Conservation (phyloP, 2,113 vertebrate species). For the Phyllostomus hastatus region DNA sequence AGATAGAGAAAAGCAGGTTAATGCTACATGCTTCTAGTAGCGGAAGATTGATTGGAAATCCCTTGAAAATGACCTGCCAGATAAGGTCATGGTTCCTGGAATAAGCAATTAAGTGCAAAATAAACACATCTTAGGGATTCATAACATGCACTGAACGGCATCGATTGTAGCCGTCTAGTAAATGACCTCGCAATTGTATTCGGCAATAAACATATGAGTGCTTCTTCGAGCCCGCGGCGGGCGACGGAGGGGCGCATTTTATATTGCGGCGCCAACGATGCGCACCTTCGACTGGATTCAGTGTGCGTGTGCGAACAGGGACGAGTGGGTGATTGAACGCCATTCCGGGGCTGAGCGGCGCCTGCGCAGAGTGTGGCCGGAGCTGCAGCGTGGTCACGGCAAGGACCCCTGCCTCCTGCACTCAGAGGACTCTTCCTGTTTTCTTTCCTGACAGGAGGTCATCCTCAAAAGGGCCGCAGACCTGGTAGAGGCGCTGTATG, state of each 20-base stretch:
- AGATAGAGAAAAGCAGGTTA: constrained; percentile 61
- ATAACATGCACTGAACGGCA: constrained; percentile 79
- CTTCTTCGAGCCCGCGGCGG: constrained; percentile 75
- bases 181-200: constrained; percentile 81
- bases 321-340: constrained; percentile 77
- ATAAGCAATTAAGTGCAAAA: constrained; percentile 83
- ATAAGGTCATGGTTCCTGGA: constrained; percentile 82
- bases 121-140: constrained; percentile 83
- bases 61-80: constrained; percentile 74
- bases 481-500: constrained; percentile 95
- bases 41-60: constrained; percentile 72
- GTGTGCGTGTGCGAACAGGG: constrained; percentile 74
- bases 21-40: constrained; percentile 57
- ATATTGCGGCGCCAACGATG: constrained; percentile 77
- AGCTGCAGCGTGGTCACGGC: background rate
- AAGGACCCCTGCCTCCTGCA: constrained; percentile 60
- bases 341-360: constrained; percentile 58
- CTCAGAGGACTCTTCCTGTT: constrained; percentile 67
- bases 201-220: constrained; percentile 80
- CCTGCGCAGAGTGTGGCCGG: background rate
- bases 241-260: constrained; percentile 80
- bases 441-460: constrained; percentile 89
- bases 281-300: constrained; percentile 84
- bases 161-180: constrained; percentile 82
- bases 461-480: constrained; percentile 96